phyloP scores from a whole-genome alignment of 1,140 invertebrate species.

The Sitodiplosis mosellana region DNA sequence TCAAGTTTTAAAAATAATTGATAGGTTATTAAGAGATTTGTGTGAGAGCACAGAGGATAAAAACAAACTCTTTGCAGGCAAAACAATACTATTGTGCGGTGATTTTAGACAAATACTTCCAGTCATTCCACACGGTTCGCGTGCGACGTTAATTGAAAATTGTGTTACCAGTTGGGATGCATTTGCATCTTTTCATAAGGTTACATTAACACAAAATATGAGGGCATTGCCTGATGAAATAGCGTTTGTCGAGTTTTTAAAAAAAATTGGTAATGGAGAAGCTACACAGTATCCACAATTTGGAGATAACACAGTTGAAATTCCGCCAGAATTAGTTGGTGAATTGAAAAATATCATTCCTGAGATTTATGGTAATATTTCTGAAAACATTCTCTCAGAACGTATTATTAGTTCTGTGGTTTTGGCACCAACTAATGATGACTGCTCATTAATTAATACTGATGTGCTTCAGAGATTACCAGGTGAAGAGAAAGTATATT shows the following conservation, averaged over 20 bases:
- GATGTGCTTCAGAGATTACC: not conserved
- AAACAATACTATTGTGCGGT: not conserved
- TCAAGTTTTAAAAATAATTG: not conserved
- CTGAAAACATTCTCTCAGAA: not conserved
- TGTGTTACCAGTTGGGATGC: not conserved
- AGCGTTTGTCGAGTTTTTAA: not conserved
- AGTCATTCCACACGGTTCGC: not conserved
- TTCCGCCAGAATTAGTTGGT: not conserved
- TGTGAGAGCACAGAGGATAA: not conserved
- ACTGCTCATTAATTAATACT: not conserved
- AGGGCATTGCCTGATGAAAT: not conserved
- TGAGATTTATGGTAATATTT: too few relatives aligned
- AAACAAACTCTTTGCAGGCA: not conserved
- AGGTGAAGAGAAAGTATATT: not conserved
- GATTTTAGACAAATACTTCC: not conserved
- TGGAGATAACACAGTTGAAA: not conserved
- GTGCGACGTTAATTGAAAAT: not conserved
- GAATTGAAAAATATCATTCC: not conserved
- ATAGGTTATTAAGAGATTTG: too few relatives aligned
- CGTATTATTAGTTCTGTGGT: not conserved
- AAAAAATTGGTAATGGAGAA: not conserved
- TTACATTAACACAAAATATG: not conserved
- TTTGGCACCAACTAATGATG: not conserved
- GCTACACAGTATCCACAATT: not conserved
- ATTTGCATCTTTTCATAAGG: not conserved